These are phyloP conservation scores for Centropus bengalensis DNA, from an alignment of 2,113 vertebrate species.

Conservation along the genomic window DNA sequence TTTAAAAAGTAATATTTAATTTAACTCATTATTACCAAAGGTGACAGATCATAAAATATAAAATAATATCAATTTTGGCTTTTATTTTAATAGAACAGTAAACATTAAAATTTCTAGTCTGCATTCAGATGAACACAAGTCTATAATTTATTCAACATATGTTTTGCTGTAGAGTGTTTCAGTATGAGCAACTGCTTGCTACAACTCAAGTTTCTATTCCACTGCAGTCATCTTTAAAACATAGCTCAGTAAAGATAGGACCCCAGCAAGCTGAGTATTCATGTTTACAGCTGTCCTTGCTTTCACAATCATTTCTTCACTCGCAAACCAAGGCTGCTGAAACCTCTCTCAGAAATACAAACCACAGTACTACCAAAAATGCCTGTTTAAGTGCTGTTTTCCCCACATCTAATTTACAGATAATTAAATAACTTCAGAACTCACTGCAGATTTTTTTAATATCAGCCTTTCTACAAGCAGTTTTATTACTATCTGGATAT, in stretches of 20 bases:
- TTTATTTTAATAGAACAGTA: not conserved
- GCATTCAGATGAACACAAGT: not conserved
- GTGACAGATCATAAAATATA: not conserved
- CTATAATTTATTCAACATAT: not conserved
- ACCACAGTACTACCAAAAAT: not conserved
- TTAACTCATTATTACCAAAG: not conserved
- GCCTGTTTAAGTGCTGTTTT: not conserved
- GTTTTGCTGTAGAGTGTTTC: not conserved
- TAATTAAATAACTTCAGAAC: not conserved
- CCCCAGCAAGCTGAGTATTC: not conserved
- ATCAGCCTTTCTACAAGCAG: not conserved
- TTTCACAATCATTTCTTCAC: not conserved
- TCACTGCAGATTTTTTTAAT: not conserved
- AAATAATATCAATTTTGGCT: not conserved
- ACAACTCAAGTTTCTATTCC: not conserved
- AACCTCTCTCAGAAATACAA: not conserved
- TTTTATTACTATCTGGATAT: not conserved
- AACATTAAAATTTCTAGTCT: not conserved
- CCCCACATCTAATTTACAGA: not conserved
- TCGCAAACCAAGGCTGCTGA: not conserved
- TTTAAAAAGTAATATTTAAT: not conserved
- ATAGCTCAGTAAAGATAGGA: not conserved
- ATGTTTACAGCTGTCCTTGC: not conserved
- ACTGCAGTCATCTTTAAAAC: not conserved
- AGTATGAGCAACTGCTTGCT: not conserved